phyloP scores from a whole-genome alignment of 2,113 vertebrate species.

The Heloderma charlesbogerti region DNA sequence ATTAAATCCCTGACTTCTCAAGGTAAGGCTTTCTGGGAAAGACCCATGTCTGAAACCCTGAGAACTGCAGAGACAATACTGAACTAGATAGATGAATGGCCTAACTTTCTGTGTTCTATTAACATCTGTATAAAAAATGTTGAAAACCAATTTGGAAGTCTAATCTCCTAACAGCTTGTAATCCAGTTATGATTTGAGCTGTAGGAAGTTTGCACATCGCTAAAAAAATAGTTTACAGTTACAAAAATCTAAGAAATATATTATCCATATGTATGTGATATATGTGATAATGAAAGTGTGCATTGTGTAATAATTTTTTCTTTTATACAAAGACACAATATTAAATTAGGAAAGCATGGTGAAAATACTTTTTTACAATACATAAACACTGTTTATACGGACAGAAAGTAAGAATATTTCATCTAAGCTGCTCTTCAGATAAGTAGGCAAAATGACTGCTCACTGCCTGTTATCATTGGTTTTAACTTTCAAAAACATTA shows the following conservation, averaged over 20 bases:
- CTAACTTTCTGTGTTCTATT: background rate
- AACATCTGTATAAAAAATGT: background rate
- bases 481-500: constrained; percentile 69
- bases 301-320: background rate
- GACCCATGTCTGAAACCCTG: background rate
- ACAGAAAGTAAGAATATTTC: constrained; percentile 33
- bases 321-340: background rate
- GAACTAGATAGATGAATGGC: background rate
- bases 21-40: background rate
- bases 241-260: background rate
- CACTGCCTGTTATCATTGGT: constrained; percentile 38
- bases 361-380: background rate
- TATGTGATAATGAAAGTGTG: background rate
- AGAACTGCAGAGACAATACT: background rate
- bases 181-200: background rate
- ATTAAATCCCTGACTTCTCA: background rate
- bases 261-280: background rate
- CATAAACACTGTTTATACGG: too few species aligned
- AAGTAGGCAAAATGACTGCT: background rate
- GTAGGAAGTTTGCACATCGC: too few species aligned
- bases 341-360: constrained; percentile 8
- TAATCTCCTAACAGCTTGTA: background rate
- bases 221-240: background rate
- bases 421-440: constrained; percentile 25
- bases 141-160: background rate